Base-by-base conservation (phyloP, 2,113 vertebrate genomes). In the Phocoena sinus region DNA sequence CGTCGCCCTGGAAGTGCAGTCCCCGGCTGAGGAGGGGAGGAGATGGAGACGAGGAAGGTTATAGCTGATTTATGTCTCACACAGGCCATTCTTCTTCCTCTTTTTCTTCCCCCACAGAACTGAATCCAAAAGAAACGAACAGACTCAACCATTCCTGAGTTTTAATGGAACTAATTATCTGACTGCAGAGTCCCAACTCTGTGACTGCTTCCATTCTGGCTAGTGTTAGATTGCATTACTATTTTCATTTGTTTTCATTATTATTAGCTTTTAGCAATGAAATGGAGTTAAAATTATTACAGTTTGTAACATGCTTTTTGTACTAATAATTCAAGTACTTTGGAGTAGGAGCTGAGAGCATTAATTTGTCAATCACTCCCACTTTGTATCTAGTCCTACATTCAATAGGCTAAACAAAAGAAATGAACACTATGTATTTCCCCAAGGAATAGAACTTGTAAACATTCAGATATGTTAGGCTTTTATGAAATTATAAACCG, bases 241-340 rank as follows among this genome's bases (percentile, higher is more conserved):
- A 96, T 97, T 98, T 98, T 98, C 97, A 98, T 97, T 96, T 98
- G 97, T 98, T 98, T 98, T 97, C 97, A 95, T 96, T 98, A 97
- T 95, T 98, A 96, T 95, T 91, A 97, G 97, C 96, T 98, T 98
- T 98, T 97, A 98, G 97, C 97, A 98, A 98, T 87, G 91, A 91
- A 98, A 98, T 41, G 83, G 91, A 96, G 88, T 97, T 98, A 89
- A 98, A 98, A 98, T 97, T 97, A 91, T 97, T 96, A 97, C 81
- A 36, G 89, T 98, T 97, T 98, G 87, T 97, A 97, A 89, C 88
- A 93, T 90, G 94, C 81, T 93, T 98, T 98, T 98, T 98, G 89
- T 98, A 96, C 86, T 97, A 98, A 83, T 17, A 89, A 97, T 97
- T 98, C 97, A 97, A 31, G 26, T 87, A 90, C 23, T 10, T 98